Percentiles rank a stretch among this genome's conserved stretches.
Evolutionary conservation across 2,113 vertebrate genomes (phyloP).

Genomic region (Nothoprocta perdicaria): DNA sequence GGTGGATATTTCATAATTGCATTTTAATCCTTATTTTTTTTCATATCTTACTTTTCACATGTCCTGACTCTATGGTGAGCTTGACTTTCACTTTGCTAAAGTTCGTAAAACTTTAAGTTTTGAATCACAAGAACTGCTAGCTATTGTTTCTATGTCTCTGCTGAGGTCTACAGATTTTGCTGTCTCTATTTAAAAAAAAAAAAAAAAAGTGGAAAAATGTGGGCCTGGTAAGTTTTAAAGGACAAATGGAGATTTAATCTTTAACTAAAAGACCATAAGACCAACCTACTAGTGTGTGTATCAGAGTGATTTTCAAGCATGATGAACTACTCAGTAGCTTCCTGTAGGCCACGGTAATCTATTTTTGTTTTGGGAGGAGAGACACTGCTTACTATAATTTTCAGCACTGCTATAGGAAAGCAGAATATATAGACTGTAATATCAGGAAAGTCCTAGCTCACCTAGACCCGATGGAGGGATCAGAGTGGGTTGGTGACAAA

Average conservation of each 20-base stretch:
- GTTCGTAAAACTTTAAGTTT: not conserved
- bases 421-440: not conserved
- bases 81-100: not conserved
- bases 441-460: not conserved
- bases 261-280: not conserved
- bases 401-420: not conserved
- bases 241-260: not conserved
- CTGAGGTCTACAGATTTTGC: not conserved
- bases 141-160: not conserved
- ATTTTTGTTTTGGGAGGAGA: not conserved
- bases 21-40: not conserved
- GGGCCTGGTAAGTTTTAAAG: not conserved
- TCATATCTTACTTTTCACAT: accelerated
- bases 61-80: not conserved
- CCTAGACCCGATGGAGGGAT: not conserved
- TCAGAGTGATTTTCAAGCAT: not conserved
- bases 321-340: not conserved
- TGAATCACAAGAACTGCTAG: not conserved
- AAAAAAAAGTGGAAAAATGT: not conserved
- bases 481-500: not conserved
- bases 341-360: not conserved
- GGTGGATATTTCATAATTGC: not conserved
- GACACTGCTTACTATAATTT: not conserved
- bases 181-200: not conserved
- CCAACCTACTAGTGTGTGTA: not conserved